These are phyloP conservation scores for Cyclina sinensis DNA, from an alignment of 1,140 invertebrate genomes.

Conservation along the genomic window DNA sequence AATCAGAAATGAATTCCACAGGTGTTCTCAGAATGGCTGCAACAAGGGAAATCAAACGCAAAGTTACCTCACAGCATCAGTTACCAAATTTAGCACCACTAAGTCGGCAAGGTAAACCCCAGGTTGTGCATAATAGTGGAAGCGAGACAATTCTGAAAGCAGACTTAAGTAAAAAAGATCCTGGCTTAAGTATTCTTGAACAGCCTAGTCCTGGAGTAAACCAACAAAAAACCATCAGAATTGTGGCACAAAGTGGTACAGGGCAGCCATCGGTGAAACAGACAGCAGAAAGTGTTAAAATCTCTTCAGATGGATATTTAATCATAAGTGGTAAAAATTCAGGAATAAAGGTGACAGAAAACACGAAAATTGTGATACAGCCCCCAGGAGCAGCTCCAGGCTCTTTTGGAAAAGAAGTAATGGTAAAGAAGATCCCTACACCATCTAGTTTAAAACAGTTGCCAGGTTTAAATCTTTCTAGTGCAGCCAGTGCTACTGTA, in stretches of 20 bases:
- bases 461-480: not conserved
- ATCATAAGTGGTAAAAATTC: conserved; percentile 64
- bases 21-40: conserved; percentile 61
- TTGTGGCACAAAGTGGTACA: conserved; percentile 35
- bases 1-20: conserved; percentile 36
- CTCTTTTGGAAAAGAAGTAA: not conserved
- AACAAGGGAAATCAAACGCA: conserved; percentile 58
- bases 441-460: not conserved
- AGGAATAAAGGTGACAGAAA: conserved; percentile 62
- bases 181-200: conserved; percentile 46
- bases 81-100: not conserved
- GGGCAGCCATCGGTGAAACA: conserved; percentile 47
- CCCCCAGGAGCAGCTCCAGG: conserved; percentile 1
- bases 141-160: not conserved
- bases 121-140: not conserved
- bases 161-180: conserved; percentile 33
- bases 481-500: not conserved
- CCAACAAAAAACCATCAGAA: conserved; percentile 52
- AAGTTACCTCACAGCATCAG: conserved; percentile 25
- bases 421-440: conserved; percentile 29
- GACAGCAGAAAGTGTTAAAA: conserved; percentile 60
- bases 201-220: conserved; percentile 22
- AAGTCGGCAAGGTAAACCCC: not conserved
- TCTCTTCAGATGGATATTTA: conserved; percentile 57
- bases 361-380: conserved; percentile 65